Evolutionary conservation across 2,113 vertebrate genomes (phyloP), one percentile per base, ranked within the genome.

Genomic region (Sander vitreus): DNA sequence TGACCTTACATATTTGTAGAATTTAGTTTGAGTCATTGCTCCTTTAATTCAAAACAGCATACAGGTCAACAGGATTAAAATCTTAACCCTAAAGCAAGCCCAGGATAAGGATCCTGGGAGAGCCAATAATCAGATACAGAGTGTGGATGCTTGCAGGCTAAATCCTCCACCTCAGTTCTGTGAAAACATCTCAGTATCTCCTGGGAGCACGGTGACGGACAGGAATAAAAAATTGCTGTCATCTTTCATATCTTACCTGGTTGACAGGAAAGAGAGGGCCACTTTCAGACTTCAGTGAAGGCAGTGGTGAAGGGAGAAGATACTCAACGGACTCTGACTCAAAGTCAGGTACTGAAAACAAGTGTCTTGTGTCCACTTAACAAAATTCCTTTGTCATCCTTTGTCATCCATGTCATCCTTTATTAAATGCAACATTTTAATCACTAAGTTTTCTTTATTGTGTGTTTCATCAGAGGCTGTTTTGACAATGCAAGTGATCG

Each of bases 291-390:
- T 93, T 92, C 85, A 92, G 88, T 10, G 94, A 95, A 21, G 89
- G 82, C 21, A 94, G 87, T 45, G 76, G 90, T 25, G 93, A 94
- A 64, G 92, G 90, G 53, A 92, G 91, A 77, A 92, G 94, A 91
- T 94, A 93, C 68, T 94, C 95, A 8, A 90, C 91, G 4, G 95
- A 95, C 87, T 94, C 94, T 16, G 95, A 95, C 76, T 89, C 83
- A 36, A 95, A 94, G 85, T 92, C 93, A 93, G 94, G 94, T 96
- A 85, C 10, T 25, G 48, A 48, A 64, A 63, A 43, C 3, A 66
- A 58, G 25, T 55, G 0, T 63, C 16, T 36, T 36, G n/a, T 25
- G 43, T 75, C 30, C 43, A 60, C 25, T 19, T 48, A n/a, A 47
- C 3, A 59, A 55, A 47, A 25, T 21, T 11, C n/a, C n/a, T n/a